phyloP scores from a whole-genome alignment of 2,888 invertebrate genomes.

The Mellilla xanthometata region DNA sequence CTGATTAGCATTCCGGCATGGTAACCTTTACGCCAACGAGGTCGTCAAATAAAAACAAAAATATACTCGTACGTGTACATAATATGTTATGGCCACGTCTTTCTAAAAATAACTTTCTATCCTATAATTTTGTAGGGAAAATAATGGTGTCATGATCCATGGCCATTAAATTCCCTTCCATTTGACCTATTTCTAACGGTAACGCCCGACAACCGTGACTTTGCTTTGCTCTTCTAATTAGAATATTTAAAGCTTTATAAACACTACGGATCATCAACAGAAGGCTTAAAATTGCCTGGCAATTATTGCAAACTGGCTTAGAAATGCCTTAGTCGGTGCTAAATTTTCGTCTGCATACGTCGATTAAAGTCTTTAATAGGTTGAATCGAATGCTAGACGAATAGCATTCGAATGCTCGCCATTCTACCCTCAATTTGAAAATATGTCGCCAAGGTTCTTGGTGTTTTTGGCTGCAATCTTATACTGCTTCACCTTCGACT shows the following conservation, averaged over 20 bases:
- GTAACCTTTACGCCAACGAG: no score
- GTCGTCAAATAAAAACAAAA: no score
- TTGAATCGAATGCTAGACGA: no score
- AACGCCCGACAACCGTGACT: conserved; percentile 19
- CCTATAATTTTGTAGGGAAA: no score
- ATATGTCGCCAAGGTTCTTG: no score
- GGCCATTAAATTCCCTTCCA: conserved; percentile 33
- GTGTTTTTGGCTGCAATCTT: no score
- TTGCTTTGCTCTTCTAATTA: background rate
- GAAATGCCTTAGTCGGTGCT: background rate
- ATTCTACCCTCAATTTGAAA: no score
- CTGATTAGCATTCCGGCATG: no score
- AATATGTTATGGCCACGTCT: no score
- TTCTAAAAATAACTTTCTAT: background rate
- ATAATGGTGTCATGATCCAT: conserved; percentile 31
- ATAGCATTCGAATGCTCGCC: no score
- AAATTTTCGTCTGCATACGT: background rate
- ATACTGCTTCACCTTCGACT: no score
- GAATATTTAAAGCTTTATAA: background rate
- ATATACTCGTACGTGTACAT: no score
- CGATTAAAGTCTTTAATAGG: background rate
- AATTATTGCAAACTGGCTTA: background rate
- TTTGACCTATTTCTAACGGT: conserved; percentile 41
- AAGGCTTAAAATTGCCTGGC: background rate
- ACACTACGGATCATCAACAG: background rate